These are phyloP conservation scores for Ectobius pallidus DNA, from an alignment of 2,888 invertebrate genomes.

Conservation along the genomic window DNA sequence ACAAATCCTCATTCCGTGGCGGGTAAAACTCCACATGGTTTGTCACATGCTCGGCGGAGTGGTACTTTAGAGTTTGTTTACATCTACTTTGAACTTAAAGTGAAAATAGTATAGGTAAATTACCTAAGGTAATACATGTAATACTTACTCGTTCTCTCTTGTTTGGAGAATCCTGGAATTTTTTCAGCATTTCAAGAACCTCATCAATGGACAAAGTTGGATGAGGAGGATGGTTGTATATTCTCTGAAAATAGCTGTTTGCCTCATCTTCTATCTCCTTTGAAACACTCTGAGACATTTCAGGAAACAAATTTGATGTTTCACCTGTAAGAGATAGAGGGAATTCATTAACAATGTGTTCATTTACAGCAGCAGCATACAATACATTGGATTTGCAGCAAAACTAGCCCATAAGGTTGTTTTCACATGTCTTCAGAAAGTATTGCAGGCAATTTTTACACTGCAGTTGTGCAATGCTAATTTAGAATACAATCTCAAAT, in stretches of 20 bases:
- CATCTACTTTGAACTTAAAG: no score
- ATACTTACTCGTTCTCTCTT: slow-evolving; percentile 76
- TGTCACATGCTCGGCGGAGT: no score
- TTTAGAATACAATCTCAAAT: no score
- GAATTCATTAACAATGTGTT: background rate
- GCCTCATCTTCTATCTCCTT: slow-evolving; percentile 99
- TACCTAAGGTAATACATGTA: slow-evolving; percentile 50
- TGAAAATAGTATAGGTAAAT: no score
- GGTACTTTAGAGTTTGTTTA: no score
- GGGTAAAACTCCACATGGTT: no score
- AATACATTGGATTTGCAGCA: no score
- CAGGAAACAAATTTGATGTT: slow-evolving; percentile 72
- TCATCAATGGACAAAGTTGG: slow-evolving; percentile 94
- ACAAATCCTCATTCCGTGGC: no score
- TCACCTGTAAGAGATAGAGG: slow-evolving; percentile 54
- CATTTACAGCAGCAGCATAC: background rate
- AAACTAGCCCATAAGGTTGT: no score
- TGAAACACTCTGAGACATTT: slow-evolving; percentile 80
- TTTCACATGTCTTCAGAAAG: no score
- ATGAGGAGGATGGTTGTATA: slow-evolving; percentile 97
- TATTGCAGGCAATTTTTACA: no score
- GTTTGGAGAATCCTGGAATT: slow-evolving; percentile 90
- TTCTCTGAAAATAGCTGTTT: slow-evolving; percentile 97
- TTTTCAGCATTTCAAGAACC: slow-evolving; percentile 93
- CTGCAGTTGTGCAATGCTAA: no score